These are phyloP conservation scores for Eupristina koningsbergeri DNA, from an alignment of 1,140 invertebrate species.

Conservation along the genomic window DNA sequence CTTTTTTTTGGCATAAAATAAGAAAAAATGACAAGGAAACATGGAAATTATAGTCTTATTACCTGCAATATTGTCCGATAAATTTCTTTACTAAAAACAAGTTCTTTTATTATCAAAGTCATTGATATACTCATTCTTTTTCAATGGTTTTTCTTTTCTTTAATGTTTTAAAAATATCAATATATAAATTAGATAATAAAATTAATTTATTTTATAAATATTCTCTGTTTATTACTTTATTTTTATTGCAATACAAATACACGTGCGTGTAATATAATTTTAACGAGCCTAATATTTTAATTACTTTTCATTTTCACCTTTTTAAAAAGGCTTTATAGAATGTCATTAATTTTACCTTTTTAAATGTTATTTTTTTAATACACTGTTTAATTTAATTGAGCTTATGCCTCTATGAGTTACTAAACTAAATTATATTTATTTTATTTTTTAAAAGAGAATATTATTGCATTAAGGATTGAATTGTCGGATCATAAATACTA, in stretches of 20 bases:
- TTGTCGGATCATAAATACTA: too few species aligned
- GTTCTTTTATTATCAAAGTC: not conserved
- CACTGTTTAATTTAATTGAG: too few species aligned
- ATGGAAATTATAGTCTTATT: not conserved
- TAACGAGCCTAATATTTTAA: too few species aligned
- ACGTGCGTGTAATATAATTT: not conserved
- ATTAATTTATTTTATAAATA: not conserved
- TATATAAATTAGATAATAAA: slow-evolving; percentile 8
- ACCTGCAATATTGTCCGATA: not conserved
- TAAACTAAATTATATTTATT: too few species aligned
- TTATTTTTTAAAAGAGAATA: too few species aligned
- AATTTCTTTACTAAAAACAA: not conserved
- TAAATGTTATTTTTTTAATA: too few species aligned
- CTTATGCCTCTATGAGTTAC: too few species aligned
- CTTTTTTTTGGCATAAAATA: not conserved
- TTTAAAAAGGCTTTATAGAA: too few species aligned
- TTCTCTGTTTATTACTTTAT: not conserved
- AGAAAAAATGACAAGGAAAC: not conserved
- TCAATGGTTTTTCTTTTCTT: not conserved
- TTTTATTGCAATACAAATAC: not conserved
- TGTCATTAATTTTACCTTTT: too few species aligned
- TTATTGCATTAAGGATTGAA: too few species aligned
- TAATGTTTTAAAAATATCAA: not conserved
- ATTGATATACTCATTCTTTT: not conserved
- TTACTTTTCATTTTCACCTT: too few species aligned